These are phyloP conservation scores for Coccyzus lansbergi DNA, from an alignment of 2,797 vertebrate genomes.

Conservation along the genomic window DNA sequence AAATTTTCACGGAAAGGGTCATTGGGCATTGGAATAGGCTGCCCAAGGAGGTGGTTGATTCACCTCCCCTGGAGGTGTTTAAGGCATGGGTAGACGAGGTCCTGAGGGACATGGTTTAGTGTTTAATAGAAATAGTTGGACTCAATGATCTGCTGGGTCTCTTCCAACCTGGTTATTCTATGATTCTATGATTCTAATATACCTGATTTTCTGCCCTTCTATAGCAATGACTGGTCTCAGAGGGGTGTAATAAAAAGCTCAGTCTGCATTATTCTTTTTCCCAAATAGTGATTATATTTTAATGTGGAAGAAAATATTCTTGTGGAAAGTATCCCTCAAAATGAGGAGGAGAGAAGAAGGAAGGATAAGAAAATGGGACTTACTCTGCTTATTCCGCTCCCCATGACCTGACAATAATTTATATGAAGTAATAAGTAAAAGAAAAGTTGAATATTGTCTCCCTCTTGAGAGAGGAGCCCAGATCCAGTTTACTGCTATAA, in stretches of 20 bases:
- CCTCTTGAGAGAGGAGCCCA: constrained; percentile 14
- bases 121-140: no score
- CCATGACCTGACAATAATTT: constrained; percentile 34
- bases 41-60: no score
- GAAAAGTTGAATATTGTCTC: constrained; percentile 17
- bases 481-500: constrained; percentile 12
- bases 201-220: background rate
- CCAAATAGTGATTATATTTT: background rate
- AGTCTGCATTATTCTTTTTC: background rate
- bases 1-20: no score
- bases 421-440: constrained; percentile 22
- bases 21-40: no score
- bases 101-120: no score
- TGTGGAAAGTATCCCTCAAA: background rate
- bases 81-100: no score
- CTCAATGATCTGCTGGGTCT: no score
- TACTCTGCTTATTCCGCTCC: background rate
- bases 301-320: background rate
- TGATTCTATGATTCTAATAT: no score
- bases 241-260: background rate
- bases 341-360: background rate
- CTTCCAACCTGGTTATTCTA: no score
- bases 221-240: background rate
- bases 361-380: background rate
- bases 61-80: no score